These are phyloP conservation scores for Lomographa bimaculata DNA, from an alignment of 2,888 invertebrate genomes.

Conservation along the genomic window DNA sequence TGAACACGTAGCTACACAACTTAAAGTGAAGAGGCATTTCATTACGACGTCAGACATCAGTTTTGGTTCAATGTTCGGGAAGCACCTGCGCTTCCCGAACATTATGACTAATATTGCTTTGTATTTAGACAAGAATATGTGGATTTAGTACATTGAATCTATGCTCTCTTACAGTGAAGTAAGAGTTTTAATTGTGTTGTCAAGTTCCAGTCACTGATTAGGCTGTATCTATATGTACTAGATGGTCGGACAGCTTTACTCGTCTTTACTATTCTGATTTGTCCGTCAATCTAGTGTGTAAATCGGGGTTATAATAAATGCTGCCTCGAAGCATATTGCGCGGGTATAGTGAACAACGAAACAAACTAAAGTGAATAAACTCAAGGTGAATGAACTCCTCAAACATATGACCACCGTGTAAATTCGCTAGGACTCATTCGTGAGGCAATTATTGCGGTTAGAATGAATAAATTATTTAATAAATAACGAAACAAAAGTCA, in stretches of 20 bases:
- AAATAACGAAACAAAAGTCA: conserved; percentile 38
- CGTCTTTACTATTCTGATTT: background rate
- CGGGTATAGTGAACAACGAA: conserved; percentile 48
- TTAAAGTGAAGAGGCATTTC: too few species aligned
- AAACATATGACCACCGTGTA: conserved; percentile 84
- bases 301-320: background rate
- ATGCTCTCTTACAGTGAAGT: background rate
- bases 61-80: too few species aligned
- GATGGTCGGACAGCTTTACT: background rate
- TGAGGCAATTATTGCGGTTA: conserved; percentile 45
- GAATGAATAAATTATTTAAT: conserved; percentile 44
- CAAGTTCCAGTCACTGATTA: conserved; percentile 8
- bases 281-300: background rate
- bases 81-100: too few species aligned
- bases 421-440: conserved; percentile 79
- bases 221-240: background rate
- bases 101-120: too few species aligned
- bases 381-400: conserved; percentile 72
- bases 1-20: too few species aligned
- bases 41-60: too few species aligned
- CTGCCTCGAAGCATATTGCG: conserved; percentile 29
- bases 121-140: too few species aligned
- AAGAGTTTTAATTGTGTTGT: background rate
- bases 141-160: background rate
- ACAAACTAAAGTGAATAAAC: conserved; percentile 75